phyloP scores from a whole-genome alignment of 2,113 vertebrate species.

The Hassar affinis region DNA sequence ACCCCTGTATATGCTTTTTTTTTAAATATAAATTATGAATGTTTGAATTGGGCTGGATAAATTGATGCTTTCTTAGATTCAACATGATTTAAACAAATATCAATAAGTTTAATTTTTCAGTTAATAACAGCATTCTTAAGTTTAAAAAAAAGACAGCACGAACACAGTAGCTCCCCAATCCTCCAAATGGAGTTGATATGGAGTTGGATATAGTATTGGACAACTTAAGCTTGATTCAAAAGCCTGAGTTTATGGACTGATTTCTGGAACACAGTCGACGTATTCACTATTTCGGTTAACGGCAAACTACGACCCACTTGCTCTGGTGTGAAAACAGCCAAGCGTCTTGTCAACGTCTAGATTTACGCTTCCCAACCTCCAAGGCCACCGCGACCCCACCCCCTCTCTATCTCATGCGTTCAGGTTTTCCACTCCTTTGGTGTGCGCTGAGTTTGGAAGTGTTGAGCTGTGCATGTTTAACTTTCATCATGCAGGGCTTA shows the following conservation, averaged over 20 bases:
- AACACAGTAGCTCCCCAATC: not conserved
- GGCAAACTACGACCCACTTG: not conserved
- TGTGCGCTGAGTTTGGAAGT: conserved; percentile 33
- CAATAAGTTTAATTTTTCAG: too few relatives aligned
- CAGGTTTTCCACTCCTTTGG: conserved; percentile 21
- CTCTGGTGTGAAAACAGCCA: not conserved
- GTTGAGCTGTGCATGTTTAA: conserved; percentile 44
- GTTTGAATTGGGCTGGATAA: too few relatives aligned
- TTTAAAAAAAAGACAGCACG: too few relatives aligned
- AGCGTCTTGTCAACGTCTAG: conserved; percentile 6
- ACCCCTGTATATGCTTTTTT: too few relatives aligned
- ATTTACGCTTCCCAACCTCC: conserved; percentile 5
- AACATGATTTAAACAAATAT: too few relatives aligned
- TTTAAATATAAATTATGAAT: too few relatives aligned
- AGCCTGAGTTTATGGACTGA: not conserved
- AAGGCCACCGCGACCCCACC: not conserved
- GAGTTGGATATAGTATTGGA: not conserved
- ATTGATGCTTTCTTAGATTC: not conserved
- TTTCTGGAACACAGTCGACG: not conserved
- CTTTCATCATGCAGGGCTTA: conserved; percentile 54
- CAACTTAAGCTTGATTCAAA: not conserved
- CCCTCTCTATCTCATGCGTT: not conserved
- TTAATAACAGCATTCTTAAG: not conserved
- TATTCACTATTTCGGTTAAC: not conserved
- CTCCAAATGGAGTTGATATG: not conserved